phyloP scores from a whole-genome alignment of 1,140 invertebrate genomes.

The Camponotus floridanus region DNA sequence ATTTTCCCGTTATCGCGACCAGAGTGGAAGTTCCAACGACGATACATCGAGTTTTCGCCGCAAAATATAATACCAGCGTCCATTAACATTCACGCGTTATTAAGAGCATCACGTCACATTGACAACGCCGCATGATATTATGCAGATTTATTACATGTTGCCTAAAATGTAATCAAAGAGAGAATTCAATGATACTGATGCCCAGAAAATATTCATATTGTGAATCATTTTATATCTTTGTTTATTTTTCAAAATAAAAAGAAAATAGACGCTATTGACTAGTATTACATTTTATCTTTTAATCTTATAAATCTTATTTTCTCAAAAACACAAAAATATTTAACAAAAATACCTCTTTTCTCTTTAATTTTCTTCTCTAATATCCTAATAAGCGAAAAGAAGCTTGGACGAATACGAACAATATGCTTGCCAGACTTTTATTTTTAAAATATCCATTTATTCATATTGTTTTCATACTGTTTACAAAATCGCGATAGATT shows the following conservation, averaged over 20 bases:
- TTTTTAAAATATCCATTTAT: not conserved
- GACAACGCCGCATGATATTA: not conserved
- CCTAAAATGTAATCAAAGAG: not conserved
- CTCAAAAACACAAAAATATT: not conserved
- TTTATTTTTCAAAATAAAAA: not conserved
- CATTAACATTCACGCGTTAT: conserved; percentile 58
- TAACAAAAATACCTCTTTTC: not conserved
- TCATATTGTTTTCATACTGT: not conserved
- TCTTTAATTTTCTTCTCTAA: not conserved
- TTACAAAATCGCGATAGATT: not conserved
- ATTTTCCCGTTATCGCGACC: conserved; percentile 55
- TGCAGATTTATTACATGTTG: conserved; percentile 13
- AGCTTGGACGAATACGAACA: not conserved
- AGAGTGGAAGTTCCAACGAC: conserved; percentile 46
- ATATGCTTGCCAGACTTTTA: not conserved
- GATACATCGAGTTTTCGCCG: conserved; percentile 47
- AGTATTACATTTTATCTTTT: not conserved
- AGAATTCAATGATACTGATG: conserved; percentile 27
- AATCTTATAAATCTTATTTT: not conserved
- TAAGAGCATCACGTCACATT: conserved; percentile 43
- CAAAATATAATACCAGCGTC: conserved; percentile 47
- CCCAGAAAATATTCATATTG: not conserved
- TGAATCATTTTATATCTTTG: not conserved
- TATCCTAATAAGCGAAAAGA: not conserved
- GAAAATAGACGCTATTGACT: not conserved